Conservation (phyloP, 92 coral and sea anemone species). For the Palythoa grandis region DNA sequence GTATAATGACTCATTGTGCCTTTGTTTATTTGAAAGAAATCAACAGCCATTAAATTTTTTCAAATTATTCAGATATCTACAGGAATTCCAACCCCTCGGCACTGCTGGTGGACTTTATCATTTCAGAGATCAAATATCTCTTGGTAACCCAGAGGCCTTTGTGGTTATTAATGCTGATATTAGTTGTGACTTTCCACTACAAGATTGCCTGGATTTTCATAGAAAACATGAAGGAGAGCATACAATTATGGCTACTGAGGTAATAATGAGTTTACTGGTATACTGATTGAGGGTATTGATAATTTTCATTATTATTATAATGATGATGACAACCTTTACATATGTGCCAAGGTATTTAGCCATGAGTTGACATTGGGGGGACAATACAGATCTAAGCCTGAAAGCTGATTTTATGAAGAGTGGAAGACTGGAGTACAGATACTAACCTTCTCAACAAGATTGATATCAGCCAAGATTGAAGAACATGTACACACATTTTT, state of each 20-base stretch:
- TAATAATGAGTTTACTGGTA: neutral
- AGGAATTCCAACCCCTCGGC: constrained; percentile 97
- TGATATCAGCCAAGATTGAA: no score
- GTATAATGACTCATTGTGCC: no score
- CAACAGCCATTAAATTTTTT: neutral
- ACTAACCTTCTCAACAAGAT: no score
- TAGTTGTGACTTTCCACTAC: constrained; percentile 87
- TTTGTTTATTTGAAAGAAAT: no score
- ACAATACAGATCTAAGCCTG: no score
- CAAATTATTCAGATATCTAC: constrained; percentile 74
- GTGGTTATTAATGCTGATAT: constrained; percentile 94
- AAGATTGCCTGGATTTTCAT: constrained; percentile 91
- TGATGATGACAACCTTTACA: no score
- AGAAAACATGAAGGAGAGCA: constrained; percentile 86
- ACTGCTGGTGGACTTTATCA: constrained; percentile 98
- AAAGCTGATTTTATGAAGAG: no score
- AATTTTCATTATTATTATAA: no score
- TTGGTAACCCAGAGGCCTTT: constrained; percentile 92
- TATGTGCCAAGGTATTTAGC: no score
- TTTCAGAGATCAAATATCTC: constrained; percentile 94
- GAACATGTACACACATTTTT: no score
- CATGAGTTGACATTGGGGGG: no score
- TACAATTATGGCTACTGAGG: constrained; percentile 96
- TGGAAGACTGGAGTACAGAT: no score
- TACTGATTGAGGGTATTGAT: neutral